Conservation (phyloP, 2,888 invertebrate species). For the Caenorhabditis sulstoni region DNA sequence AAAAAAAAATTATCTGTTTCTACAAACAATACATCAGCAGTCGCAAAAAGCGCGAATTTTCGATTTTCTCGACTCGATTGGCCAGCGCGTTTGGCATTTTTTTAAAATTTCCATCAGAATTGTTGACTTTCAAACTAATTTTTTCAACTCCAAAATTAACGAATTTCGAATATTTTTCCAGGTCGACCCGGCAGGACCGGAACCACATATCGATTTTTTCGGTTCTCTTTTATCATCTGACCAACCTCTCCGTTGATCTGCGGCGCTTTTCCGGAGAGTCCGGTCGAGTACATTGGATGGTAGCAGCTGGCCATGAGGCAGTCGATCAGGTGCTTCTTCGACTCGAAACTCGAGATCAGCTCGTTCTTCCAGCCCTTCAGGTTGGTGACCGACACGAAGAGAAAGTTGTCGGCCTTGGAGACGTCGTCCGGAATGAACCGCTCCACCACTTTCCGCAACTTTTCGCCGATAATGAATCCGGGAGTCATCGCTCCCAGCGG, state of each 20-base stretch:
- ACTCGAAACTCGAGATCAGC: slow-evolving; percentile 67
- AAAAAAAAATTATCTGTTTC: no score
- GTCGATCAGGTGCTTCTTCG: slow-evolving; percentile 75
- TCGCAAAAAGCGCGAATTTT: no score
- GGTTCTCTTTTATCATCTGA: no score
- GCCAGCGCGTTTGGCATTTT: no score
- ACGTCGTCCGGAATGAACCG: slow-evolving; percentile 72
- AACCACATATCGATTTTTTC: no score
- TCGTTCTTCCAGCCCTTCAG: slow-evolving; percentile 66
- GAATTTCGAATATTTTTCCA: no score
- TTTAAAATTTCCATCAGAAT: no score
- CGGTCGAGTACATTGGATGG: slow-evolving; percentile 92
- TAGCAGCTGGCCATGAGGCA: slow-evolving; percentile 86
- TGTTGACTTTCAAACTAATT: no score
- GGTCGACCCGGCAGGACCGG: no score
- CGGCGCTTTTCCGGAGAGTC: slow-evolving; percentile 87
- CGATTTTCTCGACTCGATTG: no score
- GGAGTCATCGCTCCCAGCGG: slow-evolving; percentile 79
- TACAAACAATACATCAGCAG: no score
- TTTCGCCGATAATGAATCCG: slow-evolving; percentile 75
- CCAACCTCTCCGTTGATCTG: slow-evolving; percentile 82
- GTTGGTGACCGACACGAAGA: slow-evolving; percentile 68
- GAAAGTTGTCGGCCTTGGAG: slow-evolving; percentile 58
- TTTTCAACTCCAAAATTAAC: no score
- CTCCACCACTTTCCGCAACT: slow-evolving; percentile 70